phyloP scores from a whole-genome alignment of 2,888 invertebrate genomes.

The Matsumyia berberina region DNA sequence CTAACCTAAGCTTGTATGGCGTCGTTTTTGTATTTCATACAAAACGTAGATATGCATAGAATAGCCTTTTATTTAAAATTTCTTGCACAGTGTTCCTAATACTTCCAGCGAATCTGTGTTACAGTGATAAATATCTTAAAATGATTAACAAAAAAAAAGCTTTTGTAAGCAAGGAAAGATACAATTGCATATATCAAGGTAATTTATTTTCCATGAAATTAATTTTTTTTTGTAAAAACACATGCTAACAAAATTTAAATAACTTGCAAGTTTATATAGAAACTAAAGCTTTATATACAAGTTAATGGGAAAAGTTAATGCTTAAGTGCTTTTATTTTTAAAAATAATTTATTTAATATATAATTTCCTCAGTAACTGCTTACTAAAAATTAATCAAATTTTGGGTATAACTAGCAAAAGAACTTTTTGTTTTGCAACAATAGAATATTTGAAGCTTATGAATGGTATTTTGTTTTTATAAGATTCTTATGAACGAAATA shows the following conservation, averaged over 20 bases:
- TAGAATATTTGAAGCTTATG: conserved; percentile 28
- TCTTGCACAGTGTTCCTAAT: too few relatives aligned
- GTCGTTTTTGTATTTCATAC: too few relatives aligned
- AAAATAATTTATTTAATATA: conserved; percentile 15
- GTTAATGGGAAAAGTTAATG: conserved; percentile 40
- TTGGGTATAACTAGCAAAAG: conserved; percentile 53
- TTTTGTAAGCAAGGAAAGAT: not conserved
- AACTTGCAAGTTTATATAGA: conserved; percentile 21
- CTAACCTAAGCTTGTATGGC: too few relatives aligned
- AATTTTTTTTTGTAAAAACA: conserved; percentile 14
- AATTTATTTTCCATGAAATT: not conserved
- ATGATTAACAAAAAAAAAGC: too few relatives aligned
- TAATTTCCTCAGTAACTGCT: conserved; percentile 58
- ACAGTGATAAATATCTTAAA: too few relatives aligned
- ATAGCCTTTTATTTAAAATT: too few relatives aligned
- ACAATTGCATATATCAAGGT: not conserved
- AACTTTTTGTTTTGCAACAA: conserved; percentile 42
- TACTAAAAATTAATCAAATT: conserved; percentile 73
- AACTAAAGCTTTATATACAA: conserved; percentile 54
- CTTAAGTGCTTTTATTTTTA: conserved; percentile 45
- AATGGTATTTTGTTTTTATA: not conserved
- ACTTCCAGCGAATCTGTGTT: too few relatives aligned
- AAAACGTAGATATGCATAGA: too few relatives aligned
- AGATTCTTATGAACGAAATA: conserved; percentile 3
- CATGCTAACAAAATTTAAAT: conserved; percentile 48